Evolutionary conservation across 1,140 invertebrate genomes (phyloP), one percentile per base, ranked within the genome.

Genomic region (Diuraphis noxia): DNA sequence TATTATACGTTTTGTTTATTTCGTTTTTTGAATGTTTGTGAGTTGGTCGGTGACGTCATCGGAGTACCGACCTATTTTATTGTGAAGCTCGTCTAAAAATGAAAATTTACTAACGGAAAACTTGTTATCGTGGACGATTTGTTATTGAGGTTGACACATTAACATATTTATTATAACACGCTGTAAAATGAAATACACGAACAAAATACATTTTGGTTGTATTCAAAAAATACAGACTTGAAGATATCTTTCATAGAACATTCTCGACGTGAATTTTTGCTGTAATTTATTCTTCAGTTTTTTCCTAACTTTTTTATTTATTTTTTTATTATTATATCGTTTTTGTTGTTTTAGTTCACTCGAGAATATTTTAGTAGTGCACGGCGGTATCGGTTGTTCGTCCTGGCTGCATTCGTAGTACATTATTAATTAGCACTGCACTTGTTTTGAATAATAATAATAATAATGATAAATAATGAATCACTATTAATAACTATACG

Each of bases 121-220:
- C 85, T 52, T 52, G 43, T 86, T 86, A 52, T 52, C 36, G 43
- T 52, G 36, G 43, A 49, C 85, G 43, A 86, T 86, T 86, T 86
- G n/a, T 86, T 52, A 38, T 86, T 52, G 43, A 86, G 21, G 85
- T 86, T 52, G 85, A 86, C 85, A 86, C 43, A 86, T 86, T 86
- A 86, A 86, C 84, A 86, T 86, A n/a, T n/a, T n/a, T n/a, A n/a
- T n/a, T n/a, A 86, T 86, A 86, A 46, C 43, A 86, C 41, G 43
- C 21, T 52, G 84, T 86, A 52, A 86, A 86, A 86, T 25, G 10
- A 49, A 52, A 86, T 86, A 19, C 52, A 52, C 34, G n/a, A 52
- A 36, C n/a, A 10, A 86, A 36, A 52, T 52, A 52, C 7, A 52
- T 86, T 81, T 84, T 52, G 46, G n/a, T 52, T 52, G 46, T 36